phyloP scores from a whole-genome alignment of 2,797 vertebrate species.

The Periparus ater region DNA sequence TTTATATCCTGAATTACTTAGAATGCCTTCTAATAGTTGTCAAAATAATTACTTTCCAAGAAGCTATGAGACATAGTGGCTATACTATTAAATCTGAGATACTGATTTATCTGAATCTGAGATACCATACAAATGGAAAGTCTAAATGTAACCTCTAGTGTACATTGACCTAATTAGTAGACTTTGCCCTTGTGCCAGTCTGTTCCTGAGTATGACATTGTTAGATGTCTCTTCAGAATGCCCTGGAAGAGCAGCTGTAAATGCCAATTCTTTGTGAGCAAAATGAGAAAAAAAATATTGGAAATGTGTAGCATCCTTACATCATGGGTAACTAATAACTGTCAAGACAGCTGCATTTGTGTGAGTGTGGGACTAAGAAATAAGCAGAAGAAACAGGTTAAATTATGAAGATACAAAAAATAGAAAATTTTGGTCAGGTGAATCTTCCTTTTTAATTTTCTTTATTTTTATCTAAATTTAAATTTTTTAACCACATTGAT shows the following conservation, averaged over 20 bases:
- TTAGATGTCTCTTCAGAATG: not conserved
- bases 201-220: not conserved
- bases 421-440: not conserved
- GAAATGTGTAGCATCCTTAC: not conserved
- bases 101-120: not conserved
- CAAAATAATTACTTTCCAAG: conserved; percentile 14
- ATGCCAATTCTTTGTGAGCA: not conserved
- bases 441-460: not conserved
- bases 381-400: not conserved
- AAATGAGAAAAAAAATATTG: not conserved
- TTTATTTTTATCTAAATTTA: not conserved
- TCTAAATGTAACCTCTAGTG: not conserved
- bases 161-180: not conserved
- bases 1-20: conserved; percentile 1
- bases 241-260: not conserved
- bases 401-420: not conserved
- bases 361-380: not conserved
- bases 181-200: not conserved
- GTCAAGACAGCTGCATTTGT: not conserved
- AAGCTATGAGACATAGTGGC: not conserved
- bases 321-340: not conserved
- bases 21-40: not conserved
- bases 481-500: not conserved
- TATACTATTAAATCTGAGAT: not conserved
- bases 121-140: not conserved